These are phyloP conservation scores for Anneissia japonica DNA, from an alignment of 35 echinoderm and acorn worm genomes.

Conservation along the genomic window DNA sequence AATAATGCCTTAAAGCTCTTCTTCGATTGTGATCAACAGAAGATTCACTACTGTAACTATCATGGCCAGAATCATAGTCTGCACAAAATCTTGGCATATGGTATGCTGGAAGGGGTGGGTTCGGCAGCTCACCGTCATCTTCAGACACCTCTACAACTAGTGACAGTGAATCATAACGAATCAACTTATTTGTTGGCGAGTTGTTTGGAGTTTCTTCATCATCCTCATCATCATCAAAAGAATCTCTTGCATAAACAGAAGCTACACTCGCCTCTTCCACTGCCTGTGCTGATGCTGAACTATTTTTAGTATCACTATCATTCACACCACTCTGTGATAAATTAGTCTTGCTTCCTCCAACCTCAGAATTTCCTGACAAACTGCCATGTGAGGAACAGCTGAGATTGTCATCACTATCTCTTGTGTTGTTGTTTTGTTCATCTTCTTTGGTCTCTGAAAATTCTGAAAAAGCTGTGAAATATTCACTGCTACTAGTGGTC, in stretches of 20 bases:
- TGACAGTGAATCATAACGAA: constrained; percentile 86
- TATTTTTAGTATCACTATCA: neutral
- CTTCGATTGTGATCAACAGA: neutral
- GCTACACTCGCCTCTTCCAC: neutral
- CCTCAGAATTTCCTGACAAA: neutral
- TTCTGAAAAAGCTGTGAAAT: neutral
- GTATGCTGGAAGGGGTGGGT: neutral
- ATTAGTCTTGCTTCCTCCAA: neutral
- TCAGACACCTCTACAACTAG: constrained; percentile 92
- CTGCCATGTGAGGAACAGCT: neutral
- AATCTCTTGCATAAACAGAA: neutral
- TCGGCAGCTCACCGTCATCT: constrained; percentile 42
- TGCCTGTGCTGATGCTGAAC: neutral
- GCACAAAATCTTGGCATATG: neutral
- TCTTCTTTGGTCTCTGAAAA: neutral
- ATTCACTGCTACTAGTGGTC: neutral
- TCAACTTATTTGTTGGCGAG: constrained; percentile 58
- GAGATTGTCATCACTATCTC: neutral
- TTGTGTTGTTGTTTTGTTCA: neutral
- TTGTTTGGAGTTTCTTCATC: neutral
- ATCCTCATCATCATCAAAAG: neutral
- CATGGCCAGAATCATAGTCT: constrained; percentile 15
- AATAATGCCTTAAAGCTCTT: neutral
- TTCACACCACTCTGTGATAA: neutral
- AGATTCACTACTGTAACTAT: constrained; percentile 10